A percentile compares a stretch with the other conserved stretches of the same genome.
Evolutionary conservation across 2,888 invertebrate genomes (phyloP).

Genomic region (Bedellia somnulentella): DNA sequence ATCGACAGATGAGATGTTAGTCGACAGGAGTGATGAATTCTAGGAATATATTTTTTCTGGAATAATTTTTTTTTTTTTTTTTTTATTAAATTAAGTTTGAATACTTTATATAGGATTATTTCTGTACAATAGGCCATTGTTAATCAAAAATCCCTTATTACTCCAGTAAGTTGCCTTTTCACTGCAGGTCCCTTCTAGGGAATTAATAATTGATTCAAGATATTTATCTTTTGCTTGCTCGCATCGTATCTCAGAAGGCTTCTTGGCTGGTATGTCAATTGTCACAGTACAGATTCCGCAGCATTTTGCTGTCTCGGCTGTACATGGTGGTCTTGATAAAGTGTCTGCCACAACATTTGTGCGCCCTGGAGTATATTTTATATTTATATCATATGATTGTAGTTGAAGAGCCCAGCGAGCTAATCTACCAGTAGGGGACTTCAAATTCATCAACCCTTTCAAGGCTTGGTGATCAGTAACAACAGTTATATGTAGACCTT

Average conservation of each 20-base stretch:
- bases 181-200: slow-evolving; percentile 7
- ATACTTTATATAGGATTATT: too few relatives aligned
- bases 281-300: slow-evolving; percentile 3
- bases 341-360: slow-evolving; percentile 26
- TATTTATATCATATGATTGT: slow-evolving; percentile 19
- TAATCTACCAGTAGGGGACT: slow-evolving; percentile 26
- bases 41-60: too few relatives aligned
- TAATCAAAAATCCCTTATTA: slow-evolving; percentile 13
- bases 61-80: too few relatives aligned
- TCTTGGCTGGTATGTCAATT: slow-evolving; percentile 11
- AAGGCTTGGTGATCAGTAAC: slow-evolving; percentile 25
- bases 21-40: too few relatives aligned
- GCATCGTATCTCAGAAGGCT: background rate
- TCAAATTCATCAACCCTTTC: slow-evolving; percentile 22
- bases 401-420: slow-evolving; percentile 29
- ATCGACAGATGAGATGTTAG: too few relatives aligned
- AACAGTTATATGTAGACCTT: slow-evolving; percentile 20
- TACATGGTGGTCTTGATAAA: slow-evolving; percentile 9
- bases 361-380: slow-evolving; percentile 22
- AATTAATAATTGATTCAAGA: background rate
- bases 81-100: too few relatives aligned
- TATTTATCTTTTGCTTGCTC: slow-evolving; percentile 1
- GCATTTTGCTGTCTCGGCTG: too few relatives aligned
- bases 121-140: slow-evolving; percentile 14
- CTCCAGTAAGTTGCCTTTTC: slow-evolving; percentile 13